Percentiles rank a stretch among this genome's conserved stretches.
Conservation (phyloP, 1,140 invertebrate genomes). For the Lordiphosa clarofinis region DNA sequence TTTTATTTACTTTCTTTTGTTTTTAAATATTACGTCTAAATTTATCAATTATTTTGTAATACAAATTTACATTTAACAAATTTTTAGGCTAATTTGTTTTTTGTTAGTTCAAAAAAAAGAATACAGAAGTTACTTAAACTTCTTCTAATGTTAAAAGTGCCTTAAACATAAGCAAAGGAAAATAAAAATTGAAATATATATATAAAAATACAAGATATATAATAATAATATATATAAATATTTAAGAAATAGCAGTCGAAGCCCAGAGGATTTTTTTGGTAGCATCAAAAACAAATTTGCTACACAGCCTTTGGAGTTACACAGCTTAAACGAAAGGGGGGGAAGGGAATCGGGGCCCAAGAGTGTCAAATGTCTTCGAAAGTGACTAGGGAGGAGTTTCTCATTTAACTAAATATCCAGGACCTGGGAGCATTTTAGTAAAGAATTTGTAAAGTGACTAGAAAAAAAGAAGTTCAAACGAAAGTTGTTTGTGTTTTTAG, state of each 20-base stretch:
- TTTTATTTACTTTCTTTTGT: constrained; percentile 38
- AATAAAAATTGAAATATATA: constrained; percentile 22
- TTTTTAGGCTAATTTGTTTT: constrained; percentile 6
- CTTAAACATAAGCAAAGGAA: constrained; percentile 28
- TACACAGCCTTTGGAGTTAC: background rate
- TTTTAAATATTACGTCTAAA: constrained; percentile 32
- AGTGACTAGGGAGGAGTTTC: too few species aligned
- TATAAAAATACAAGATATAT: constrained; percentile 1
- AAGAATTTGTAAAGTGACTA: too few species aligned
- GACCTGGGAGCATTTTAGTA: too few species aligned
- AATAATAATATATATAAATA: too few species aligned
- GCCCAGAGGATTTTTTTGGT: constrained; percentile 22
- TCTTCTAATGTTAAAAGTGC: constrained; percentile 7
- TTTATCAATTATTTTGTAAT: constrained; percentile 14
- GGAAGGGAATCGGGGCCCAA: background rate
- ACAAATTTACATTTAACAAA: constrained; percentile 8
- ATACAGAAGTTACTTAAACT: background rate
- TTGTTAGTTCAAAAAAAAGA: constrained; percentile 6
- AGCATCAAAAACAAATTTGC: too few species aligned
- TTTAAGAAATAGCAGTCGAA: constrained; percentile 52
- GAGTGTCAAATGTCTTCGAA: too few species aligned
- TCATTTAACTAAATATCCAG: too few species aligned
- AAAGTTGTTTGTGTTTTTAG: too few species aligned
- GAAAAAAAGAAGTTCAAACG: too few species aligned
- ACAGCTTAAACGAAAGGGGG: background rate